Percentiles rank a stretch among this genome's conserved stretches.
phyloP scores from a whole-genome alignment of 2,888 invertebrate species.

The Trissonchulus latispiculum region DNA sequence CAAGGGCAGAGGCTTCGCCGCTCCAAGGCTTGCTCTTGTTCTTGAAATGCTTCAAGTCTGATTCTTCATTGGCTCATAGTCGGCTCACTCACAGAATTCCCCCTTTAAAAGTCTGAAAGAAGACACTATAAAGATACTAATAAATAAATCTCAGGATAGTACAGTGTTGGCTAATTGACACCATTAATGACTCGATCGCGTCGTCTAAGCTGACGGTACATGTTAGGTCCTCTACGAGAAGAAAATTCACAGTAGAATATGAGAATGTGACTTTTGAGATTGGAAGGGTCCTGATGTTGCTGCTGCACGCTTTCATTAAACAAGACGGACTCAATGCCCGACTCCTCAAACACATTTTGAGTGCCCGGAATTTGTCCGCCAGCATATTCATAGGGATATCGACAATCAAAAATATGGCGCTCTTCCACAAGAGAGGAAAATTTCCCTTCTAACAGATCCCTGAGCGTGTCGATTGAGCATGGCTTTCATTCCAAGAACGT shows the following conservation, averaged over 20 bases:
- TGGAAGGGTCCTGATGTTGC: too few relatives aligned
- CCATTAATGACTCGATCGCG: conserved; percentile 69
- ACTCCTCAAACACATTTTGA: conserved; percentile 67
- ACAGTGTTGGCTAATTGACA: conserved; percentile 58
- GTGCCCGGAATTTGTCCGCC: conserved; percentile 77
- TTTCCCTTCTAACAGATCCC: too few relatives aligned
- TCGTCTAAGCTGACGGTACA: conserved; percentile 73
- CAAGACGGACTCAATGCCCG: conserved; percentile 59
- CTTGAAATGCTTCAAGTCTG: conserved; percentile 63
- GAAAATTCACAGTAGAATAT: conserved; percentile 98
- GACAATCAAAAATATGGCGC: too few relatives aligned
- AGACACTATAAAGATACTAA: too few relatives aligned
- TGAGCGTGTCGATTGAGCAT: too few relatives aligned
- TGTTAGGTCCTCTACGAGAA: conserved; percentile 79
- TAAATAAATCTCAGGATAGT: conserved; percentile 83
- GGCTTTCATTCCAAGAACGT: too few relatives aligned
- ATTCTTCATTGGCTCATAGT: too few relatives aligned
- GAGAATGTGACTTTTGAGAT: conserved; percentile 56
- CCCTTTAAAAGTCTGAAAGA: too few relatives aligned
- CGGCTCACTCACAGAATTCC: too few relatives aligned
- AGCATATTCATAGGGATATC: conserved; percentile 85
- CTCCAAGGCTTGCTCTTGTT: conserved; percentile 61
- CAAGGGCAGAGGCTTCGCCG: too few relatives aligned
- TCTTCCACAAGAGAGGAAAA: too few relatives aligned
- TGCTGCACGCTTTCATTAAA: too few relatives aligned